A percentile compares a stretch with the other conserved stretches of the same genome.
Conservation (phyloP, 1,140 invertebrate genomes). For the Notospermus geniculatus region DNA sequence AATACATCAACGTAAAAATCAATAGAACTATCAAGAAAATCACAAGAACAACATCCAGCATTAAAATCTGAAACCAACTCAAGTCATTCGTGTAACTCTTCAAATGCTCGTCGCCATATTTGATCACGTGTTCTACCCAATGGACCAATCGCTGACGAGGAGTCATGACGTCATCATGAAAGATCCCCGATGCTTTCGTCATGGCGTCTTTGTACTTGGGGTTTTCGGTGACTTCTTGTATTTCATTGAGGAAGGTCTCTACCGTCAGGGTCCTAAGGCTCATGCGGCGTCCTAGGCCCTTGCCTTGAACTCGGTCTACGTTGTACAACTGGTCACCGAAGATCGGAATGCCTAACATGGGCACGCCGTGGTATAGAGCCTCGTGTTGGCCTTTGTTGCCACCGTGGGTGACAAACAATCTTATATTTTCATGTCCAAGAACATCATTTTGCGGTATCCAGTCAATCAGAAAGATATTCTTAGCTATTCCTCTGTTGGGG, state of each 20-base stretch:
- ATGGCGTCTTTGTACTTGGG: slow-evolving; percentile 27
- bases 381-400: slow-evolving; percentile 39
- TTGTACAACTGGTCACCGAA: slow-evolving; percentile 28
- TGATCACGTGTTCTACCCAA: slow-evolving; percentile 38
- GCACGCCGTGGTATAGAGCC: slow-evolving; percentile 30
- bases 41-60: slow-evolving; percentile 24
- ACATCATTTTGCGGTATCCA: slow-evolving; percentile 67
- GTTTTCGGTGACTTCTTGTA: slow-evolving; percentile 25
- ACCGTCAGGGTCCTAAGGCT: slow-evolving; percentile 15
- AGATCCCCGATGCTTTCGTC: slow-evolving; percentile 29
- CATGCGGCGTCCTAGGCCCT: slow-evolving; percentile 22
- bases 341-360: slow-evolving; percentile 27
- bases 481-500: background rate
- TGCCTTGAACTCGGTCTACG: slow-evolving; percentile 15
- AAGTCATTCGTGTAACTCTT: slow-evolving; percentile 27
- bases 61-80: slow-evolving; percentile 32
- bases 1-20: no score
- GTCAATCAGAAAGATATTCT: slow-evolving; percentile 33
- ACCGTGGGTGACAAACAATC: slow-evolving; percentile 35
- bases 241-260: slow-evolving; percentile 15
- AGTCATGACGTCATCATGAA: slow-evolving; percentile 23
- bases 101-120: slow-evolving; percentile 35
- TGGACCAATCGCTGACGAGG: slow-evolving; percentile 26
- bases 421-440: slow-evolving; percentile 29
- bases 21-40: background rate